A percentile compares a stretch with the other conserved stretches of the same genome.
phyloP scores from a whole-genome alignment of 2,888 invertebrate species.

The Rhodophaea formosa region DNA sequence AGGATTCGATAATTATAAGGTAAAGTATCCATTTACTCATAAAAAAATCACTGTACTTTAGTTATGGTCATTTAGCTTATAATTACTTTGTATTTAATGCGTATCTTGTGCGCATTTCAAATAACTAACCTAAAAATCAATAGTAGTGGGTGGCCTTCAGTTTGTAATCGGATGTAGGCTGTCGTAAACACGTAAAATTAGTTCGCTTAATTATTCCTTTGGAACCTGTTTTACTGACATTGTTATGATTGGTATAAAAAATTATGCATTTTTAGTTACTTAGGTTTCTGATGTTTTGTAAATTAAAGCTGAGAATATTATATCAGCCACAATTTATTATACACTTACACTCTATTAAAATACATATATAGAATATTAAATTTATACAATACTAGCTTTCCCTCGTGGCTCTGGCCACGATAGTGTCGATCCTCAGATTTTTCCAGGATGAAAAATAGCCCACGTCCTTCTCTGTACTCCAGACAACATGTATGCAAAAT shows the following conservation, averaged over 20 bases:
- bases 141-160: conserved; percentile 3
- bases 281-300: background rate
- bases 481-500: too few species aligned
- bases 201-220: background rate
- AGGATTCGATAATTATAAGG: conserved; percentile 98
- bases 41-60: background rate
- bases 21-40: conserved; percentile 32
- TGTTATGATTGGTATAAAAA: background rate
- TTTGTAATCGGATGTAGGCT: background rate
- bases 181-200: background rate
- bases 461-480: too few species aligned
- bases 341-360: too few species aligned
- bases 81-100: background rate
- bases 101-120: background rate
- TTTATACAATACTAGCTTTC: too few species aligned
- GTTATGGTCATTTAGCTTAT: background rate
- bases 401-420: too few species aligned
- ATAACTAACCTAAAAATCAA: conserved; percentile 11
- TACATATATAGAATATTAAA: too few species aligned
- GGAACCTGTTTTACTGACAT: background rate
- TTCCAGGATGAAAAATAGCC: too few species aligned
- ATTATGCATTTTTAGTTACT: background rate
- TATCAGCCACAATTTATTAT: too few species aligned
- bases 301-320: too few species aligned
- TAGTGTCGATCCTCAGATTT: too few species aligned